A percentile compares a stretch with the other conserved stretches of the same genome.
Evolutionary conservation across 2,113 vertebrate genomes (phyloP).

Genomic region (Spermophilus dauricus): DNA sequence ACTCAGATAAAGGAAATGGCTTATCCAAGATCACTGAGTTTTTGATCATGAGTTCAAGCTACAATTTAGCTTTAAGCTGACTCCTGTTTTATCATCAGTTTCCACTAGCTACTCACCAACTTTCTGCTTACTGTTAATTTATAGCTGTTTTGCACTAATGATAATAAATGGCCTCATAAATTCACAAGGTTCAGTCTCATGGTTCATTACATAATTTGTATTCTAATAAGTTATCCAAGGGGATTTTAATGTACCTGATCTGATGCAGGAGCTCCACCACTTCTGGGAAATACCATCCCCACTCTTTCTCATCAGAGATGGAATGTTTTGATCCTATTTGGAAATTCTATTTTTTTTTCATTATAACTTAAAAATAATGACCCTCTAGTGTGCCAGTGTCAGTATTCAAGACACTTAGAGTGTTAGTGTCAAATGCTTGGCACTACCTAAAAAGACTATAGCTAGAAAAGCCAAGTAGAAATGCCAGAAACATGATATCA

Average conservation of each 20-base stretch:
- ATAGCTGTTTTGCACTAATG: not conserved
- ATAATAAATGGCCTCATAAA: not conserved
- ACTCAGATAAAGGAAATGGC: constrained; percentile 23
- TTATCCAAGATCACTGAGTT: not conserved
- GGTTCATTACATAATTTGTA: not conserved
- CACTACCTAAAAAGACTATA: not conserved
- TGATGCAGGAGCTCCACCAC: not conserved
- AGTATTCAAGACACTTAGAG: not conserved
- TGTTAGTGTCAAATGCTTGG: not conserved
- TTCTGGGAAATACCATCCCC: not conserved
- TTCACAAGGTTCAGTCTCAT: not conserved
- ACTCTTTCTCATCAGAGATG: not conserved
- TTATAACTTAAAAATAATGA: constrained; percentile 30
- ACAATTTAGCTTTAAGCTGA: not conserved
- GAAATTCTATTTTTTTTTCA: not conserved
- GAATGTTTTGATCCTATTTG: not conserved
- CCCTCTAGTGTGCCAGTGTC: not conserved
- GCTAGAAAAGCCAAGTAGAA: not conserved
- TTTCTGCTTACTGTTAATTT: not conserved
- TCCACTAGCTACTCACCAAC: not conserved
- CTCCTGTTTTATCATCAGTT: not conserved
- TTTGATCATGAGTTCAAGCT: not conserved
- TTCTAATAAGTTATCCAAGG: not conserved
- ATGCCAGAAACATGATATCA: not conserved
- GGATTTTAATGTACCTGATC: not conserved